Conservation (phyloP, 2,888 invertebrate species). For the Drosophila phalerata region DNA sequence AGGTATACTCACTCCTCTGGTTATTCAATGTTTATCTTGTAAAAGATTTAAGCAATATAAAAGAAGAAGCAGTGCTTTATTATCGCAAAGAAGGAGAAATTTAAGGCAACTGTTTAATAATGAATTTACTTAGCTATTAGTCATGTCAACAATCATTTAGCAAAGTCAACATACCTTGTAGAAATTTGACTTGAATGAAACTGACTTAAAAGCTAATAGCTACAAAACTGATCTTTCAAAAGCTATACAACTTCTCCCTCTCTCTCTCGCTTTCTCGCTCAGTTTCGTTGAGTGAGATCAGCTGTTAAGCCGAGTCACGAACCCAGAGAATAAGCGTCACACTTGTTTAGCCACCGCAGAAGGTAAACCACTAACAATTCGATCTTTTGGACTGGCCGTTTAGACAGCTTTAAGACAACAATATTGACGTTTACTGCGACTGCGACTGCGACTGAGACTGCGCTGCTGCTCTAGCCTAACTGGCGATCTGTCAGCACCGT, state of each 20-base stretch:
- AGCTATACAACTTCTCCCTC: not conserved
- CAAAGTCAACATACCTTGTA: conserved; percentile 4
- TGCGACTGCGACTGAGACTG: conserved; percentile 18
- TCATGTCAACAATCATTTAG: conserved; percentile 4
- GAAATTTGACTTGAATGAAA: not conserved
- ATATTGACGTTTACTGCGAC: conserved; percentile 17
- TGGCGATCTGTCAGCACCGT: conserved; percentile 67
- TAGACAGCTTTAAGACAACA: conserved; percentile 62
- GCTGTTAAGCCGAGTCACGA: conserved; percentile 33
- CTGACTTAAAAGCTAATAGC: not conserved
- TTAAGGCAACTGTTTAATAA: not conserved
- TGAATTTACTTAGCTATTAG: not conserved
- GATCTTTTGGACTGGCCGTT: conserved; percentile 62
- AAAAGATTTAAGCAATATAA: not conserved
- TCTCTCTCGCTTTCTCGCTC: not conserved
- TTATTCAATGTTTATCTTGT: not conserved
- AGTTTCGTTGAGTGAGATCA: conserved; percentile 13
- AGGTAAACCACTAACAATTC: conserved; percentile 56
- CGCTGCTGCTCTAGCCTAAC: conserved; percentile 46
- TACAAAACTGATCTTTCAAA: conserved; percentile 7
- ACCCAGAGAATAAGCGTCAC: conserved; percentile 30
- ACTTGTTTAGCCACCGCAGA: conserved; percentile 32
- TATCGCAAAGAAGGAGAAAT: not conserved
- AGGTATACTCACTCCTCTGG: not conserved
- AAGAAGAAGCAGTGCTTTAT: not conserved